Evolutionary conservation across 2,113 vertebrate genomes (phyloP).

Genomic region (Halichoerus grypus): DNA sequence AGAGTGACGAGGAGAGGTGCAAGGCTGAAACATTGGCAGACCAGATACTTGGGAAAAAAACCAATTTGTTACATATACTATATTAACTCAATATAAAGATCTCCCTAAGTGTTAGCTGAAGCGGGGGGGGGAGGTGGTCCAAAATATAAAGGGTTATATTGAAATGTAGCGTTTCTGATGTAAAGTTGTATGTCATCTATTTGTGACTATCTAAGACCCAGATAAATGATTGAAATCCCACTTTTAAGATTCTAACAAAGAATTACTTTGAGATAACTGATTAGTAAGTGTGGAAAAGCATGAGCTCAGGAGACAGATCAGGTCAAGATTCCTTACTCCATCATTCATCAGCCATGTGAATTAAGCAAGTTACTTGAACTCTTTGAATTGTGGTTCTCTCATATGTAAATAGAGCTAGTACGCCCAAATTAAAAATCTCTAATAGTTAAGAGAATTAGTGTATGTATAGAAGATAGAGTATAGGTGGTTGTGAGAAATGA

Average conservation of each 20-base stretch:
- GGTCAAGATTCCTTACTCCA: neutral
- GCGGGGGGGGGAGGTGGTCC: neutral
- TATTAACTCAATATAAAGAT: neutral
- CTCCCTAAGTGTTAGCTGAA: neutral
- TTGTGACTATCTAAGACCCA: neutral
- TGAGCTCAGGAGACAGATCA: neutral
- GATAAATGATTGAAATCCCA: neutral
- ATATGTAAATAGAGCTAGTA: neutral
- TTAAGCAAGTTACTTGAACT: neutral
- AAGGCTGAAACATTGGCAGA: neutral
- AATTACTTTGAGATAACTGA: constrained; percentile 8
- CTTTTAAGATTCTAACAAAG: neutral
- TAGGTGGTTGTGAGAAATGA: neutral
- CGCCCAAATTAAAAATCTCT: neutral
- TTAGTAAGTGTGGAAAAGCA: neutral
- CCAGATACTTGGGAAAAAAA: neutral
- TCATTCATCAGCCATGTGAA: neutral
- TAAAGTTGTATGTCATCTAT: neutral
- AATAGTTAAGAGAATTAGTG: neutral
- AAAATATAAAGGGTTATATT: neutral
- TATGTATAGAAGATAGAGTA: neutral
- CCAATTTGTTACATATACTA: neutral
- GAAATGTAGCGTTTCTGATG: neutral
- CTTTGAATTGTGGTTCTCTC: neutral
- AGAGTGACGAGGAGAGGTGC: neutral